phyloP scores from a whole-genome alignment of 1,140 invertebrate species.

The Brachionus sp. region DNA sequence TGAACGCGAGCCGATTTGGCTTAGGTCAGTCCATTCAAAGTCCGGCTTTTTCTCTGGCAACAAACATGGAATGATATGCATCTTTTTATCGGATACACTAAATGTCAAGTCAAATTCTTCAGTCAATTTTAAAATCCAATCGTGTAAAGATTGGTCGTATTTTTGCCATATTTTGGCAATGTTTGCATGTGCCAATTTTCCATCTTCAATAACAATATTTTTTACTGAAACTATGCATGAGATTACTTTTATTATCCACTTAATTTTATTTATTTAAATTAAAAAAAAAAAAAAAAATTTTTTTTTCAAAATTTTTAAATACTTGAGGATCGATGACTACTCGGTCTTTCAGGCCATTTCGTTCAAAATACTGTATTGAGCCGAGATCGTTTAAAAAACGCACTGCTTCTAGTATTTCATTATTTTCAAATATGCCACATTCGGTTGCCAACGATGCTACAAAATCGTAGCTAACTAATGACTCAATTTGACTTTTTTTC shows the following conservation, averaged over 20 bases:
- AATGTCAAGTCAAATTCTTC: constrained; percentile 59
- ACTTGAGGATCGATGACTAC: constrained; percentile 57
- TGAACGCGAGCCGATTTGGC: not conserved
- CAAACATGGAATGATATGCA: constrained; percentile 57
- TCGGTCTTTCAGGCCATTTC: constrained; percentile 51
- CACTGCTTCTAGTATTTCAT: constrained; percentile 52
- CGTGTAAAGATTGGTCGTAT: constrained; percentile 51
- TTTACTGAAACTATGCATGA: constrained; percentile 58
- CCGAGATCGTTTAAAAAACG: constrained; percentile 58
- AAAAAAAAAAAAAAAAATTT: not conserved
- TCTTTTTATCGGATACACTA: constrained; percentile 46
- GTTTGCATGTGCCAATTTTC: constrained; percentile 52
- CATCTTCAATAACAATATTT: constrained; percentile 54
- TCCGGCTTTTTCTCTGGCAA: constrained; percentile 52
- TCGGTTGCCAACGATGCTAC: not conserved
- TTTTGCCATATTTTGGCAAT: constrained; percentile 52
- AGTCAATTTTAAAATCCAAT: constrained; percentile 56
- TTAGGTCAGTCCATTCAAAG: constrained; percentile 34
- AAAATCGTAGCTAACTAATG: not conserved
- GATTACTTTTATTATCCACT: constrained; percentile 60
- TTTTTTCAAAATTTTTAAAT: not conserved
- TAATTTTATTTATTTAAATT: not conserved
- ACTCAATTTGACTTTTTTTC: not conserved
- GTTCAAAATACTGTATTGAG: constrained; percentile 57
- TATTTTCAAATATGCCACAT: constrained; percentile 30